Evolutionary conservation across 92 coral and sea anemone species (phyloP), one percentile per base, ranked within the genome.

Genomic region (Phenganax subtilis): DNA sequence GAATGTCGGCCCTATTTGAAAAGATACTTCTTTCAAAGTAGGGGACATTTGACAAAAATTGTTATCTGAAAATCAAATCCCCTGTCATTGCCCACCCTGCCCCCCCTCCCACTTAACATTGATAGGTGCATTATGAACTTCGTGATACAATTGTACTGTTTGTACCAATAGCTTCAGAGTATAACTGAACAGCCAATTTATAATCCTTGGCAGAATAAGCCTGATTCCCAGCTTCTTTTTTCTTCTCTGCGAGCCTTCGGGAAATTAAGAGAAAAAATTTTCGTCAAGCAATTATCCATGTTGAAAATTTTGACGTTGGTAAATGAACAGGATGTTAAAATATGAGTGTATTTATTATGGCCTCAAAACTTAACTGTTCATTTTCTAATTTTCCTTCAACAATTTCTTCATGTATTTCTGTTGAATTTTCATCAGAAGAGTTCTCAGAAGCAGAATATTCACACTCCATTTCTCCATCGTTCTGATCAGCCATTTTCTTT

Each of bases 101-200:
- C 25, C 25, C 25, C 25, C 25, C 25, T 20, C 25, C 25, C 25
- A 20, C 25, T 20, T 20, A 20, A 20, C 25, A 20, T 20, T 20
- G 25, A 20, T 20, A 20, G 25, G 25, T 20, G 25, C 25, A 20
- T 20, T 20, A 20, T 20, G 25, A 20, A 20, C 25, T n/a, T 76
- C 28, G 7, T 15, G 31, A 69, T 53, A 6, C 3, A 60, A 52
- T 54, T 8, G 7, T 10, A 31, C 10, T 8, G n/a, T 63, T 28
- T 78, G 76, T 81, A 93, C 98, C 96, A 80, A 93, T 93, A 47
- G 98, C 98, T 91, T 91, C 92, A 25, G 98, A 75, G 89, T 93
- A 93, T 31, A 91, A 85, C 51, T 80, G 80, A 1, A 88, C 53
- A 29, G 98, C 98, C 27, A 72, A 84, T 55, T 82, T 87, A 84